Conservation (phyloP, 1,140 invertebrate species). For the Drosophila bocqueti region DNA sequence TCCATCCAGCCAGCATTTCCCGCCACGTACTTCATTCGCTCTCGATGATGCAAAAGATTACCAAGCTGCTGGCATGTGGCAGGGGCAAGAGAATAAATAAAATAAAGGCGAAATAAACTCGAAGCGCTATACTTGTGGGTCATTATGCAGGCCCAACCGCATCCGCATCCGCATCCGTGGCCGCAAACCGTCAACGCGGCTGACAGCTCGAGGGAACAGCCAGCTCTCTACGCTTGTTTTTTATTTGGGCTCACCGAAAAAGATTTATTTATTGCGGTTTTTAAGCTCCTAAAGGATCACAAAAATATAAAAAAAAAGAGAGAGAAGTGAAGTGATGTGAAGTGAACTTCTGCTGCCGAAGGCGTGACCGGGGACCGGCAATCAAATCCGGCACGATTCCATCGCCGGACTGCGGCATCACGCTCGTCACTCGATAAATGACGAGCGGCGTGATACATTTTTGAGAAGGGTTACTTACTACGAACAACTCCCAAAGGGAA, state of each 20-base stretch:
- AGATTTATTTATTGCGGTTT: constrained; percentile 82
- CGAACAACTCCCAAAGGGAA: not conserved
- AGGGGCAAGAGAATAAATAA: constrained; percentile 11
- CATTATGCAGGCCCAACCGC: constrained; percentile 71
- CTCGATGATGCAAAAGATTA: constrained; percentile 81
- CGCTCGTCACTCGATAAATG: constrained; percentile 38
- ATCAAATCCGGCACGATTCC: constrained; percentile 40
- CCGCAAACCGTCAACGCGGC: constrained; percentile 33
- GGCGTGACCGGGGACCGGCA: constrained; percentile 31
- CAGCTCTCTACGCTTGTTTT: not conserved
- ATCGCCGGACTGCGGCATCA: constrained; percentile 48
- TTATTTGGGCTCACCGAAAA: constrained; percentile 54
- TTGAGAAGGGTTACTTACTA: constrained; percentile 5
- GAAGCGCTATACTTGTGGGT: constrained; percentile 67
- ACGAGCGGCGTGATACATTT: constrained; percentile 7
- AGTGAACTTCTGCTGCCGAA: constrained; percentile 5
- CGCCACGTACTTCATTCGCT: constrained; percentile 73
- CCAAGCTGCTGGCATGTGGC: constrained; percentile 73
- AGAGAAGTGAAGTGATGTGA: not conserved
- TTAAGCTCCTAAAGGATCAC: constrained; percentile 42
- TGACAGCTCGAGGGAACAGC: constrained; percentile 34
- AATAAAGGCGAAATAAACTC: constrained; percentile 48
- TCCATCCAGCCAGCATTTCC: not conserved
- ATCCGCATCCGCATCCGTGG: constrained; percentile 31
- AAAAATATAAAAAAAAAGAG: not conserved